Base-by-base conservation (phyloP, 2,888 invertebrate genomes). In the Eupithecia vulgata region DNA sequence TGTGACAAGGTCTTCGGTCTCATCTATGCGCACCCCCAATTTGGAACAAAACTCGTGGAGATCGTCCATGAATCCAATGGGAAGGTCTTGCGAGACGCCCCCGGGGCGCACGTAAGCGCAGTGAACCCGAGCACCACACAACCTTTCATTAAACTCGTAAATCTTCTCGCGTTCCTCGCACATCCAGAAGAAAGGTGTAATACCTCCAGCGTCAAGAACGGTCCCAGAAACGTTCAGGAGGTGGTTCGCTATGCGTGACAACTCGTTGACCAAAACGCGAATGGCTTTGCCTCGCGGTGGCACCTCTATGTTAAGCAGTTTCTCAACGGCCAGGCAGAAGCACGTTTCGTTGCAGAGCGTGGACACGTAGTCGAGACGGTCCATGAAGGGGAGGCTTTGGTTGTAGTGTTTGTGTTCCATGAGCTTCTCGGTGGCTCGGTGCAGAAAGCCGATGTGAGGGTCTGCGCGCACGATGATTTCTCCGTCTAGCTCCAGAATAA, bases 111-210 rank as follows among this genome's bases (percentile, higher is more conserved):
- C 94, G 85, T 98, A 98, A 5, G 96, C 96, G 67, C 97, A 96
- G 87, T 98, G 98, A 95, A 98, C 95, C 59, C 98, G 95, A 67
- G 97, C 96, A 0, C 98, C 98, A 64, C 96, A 97, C 1, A 96
- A 96, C 77, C 98, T 94, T 87, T 98, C 98, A 84, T 96, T 97
- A 80, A 98, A 95, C 88, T 98, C 98, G 90, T 97, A 96, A 76
- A 98, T 89, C 91, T 98, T 98, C 90, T 98, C 98, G 67, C 98
- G 95, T 89, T 98, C 98, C 90, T 98, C 98, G 87, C 98, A 98
- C 85, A 98, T 94, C 98, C 98, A 98, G 89, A 98, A 98, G 84
- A 98, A 96, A 0, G 98, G 98, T 1, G 98, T 98, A 79, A 98
- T 96, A 6, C 97, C 98, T 34, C 98, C 98, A 34, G 97, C 95